Evolutionary conservation across 1,140 invertebrate genomes (phyloP), one percentile per base, ranked within the genome.

Genomic region (Drosophila truncata): DNA sequence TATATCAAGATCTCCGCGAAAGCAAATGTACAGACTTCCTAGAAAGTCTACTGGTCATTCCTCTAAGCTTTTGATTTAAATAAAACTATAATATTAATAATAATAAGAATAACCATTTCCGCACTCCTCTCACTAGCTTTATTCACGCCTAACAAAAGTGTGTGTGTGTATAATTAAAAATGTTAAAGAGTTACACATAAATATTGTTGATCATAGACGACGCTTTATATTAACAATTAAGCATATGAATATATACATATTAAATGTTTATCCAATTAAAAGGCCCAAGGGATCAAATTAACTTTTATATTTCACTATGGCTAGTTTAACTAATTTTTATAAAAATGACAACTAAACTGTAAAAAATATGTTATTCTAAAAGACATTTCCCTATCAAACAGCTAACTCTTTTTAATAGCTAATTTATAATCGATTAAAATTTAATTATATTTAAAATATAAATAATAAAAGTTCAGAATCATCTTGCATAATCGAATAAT

Each of bases 271-370:
- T 39, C 37, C 23, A 52, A 35, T 72, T 18, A 52, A 39, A 35
- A 54, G 4, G 54, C 46, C 70, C 33, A 71, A 37, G 71, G 71
- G 71, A 74, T 62, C 71, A 74, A 74, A 62, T 52, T 46, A 73
- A 54, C 10, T 62, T 74, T 73, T 62, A 62, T 52, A 62, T 39
- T 54, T 31, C 11, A 33, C 55, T 73, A 44, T 47, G 25, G 49
- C 67, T 71, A 66, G 33, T 31, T 57, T 16, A 39, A 47, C 18
- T 20, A 35, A 58, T 33, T 70, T 70, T 72, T 58, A 41, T 49
- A 70, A 47, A 47, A 47, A 47, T 13, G 3, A 39, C 16, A 37
- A 25, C 7, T 14, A 54, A 63, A 29, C 52, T 66, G 64, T 70
- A 41, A 58, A 44, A 18, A 42, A 16, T 7, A 13, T 4, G 9